Evolutionary conservation across 2,888 invertebrate species (phyloP).

Genomic region (Acrobasis repandana): DNA sequence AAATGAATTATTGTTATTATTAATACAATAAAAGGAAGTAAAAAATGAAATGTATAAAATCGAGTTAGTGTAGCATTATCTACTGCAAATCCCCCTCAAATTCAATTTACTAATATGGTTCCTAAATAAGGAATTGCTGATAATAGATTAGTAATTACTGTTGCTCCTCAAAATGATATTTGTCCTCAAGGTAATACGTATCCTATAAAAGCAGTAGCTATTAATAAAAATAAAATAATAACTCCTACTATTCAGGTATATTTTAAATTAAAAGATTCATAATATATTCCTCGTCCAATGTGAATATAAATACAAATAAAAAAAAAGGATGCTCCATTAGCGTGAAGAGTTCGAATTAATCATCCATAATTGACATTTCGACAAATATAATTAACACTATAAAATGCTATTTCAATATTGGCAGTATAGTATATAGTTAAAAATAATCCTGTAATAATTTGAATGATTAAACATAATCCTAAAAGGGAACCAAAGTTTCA

Average conservation of each 20-base stretch:
- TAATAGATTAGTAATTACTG: slow-evolving; percentile 89
- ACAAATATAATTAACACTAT: slow-evolving; percentile 86
- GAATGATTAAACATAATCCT: slow-evolving; percentile 84
- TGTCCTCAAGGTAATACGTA: slow-evolving; percentile 91
- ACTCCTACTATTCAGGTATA: slow-evolving; percentile 86
- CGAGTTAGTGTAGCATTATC: slow-evolving; percentile 89
- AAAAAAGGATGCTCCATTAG: slow-evolving; percentile 88
- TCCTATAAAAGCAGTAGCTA: slow-evolving; percentile 89
- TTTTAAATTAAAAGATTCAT: slow-evolving; percentile 75
- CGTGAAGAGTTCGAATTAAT: slow-evolving; percentile 85
- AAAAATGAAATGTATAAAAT: slow-evolving; percentile 89
- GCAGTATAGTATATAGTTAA: slow-evolving; percentile 87
- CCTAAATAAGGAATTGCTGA: slow-evolving; percentile 89
- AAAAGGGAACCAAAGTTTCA: slow-evolving; percentile 88
- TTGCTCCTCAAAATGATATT: slow-evolving; percentile 92
- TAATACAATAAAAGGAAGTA: slow-evolving; percentile 86
- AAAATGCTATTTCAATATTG: slow-evolving; percentile 85
- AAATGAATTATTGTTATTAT: slow-evolving; percentile 85
- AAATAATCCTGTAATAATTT: slow-evolving; percentile 87
- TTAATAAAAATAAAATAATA: slow-evolving; percentile 85
- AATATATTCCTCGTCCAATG: slow-evolving; percentile 85
- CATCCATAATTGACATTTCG: slow-evolving; percentile 88
- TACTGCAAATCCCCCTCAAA: slow-evolving; percentile 90
- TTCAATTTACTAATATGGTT: slow-evolving; percentile 84
- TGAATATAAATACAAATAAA: slow-evolving; percentile 88